Percentiles rank a stretch among this genome's conserved stretches.
Evolutionary conservation across 35 echinoderm and acorn worm species (phyloP).

Genomic region (Ophioderma brevispina): DNA sequence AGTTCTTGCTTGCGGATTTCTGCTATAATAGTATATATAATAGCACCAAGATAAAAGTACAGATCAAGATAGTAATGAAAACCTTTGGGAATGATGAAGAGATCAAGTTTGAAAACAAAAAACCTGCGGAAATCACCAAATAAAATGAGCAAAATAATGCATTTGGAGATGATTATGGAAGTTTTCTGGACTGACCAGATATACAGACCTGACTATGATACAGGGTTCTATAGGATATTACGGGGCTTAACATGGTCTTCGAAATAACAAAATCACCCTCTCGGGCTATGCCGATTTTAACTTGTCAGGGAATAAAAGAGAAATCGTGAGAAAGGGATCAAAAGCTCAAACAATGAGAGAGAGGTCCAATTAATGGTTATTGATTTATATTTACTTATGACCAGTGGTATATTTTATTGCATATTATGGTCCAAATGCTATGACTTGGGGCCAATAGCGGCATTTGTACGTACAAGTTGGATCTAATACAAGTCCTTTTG

Average conservation of each 20-base stretch:
- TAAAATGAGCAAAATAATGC: too few relatives aligned
- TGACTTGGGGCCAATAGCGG: neutral
- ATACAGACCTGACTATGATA: neutral
- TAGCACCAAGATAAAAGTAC: neutral
- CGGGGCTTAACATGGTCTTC: neutral
- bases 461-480: neutral
- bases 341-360: neutral
- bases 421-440: neutral
- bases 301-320: neutral
- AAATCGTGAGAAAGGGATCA: neutral
- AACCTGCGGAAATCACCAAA: too few relatives aligned
- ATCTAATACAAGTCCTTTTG: neutral
- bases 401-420: neutral
- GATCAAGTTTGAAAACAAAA: too few relatives aligned
- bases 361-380: neutral
- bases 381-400: conserved; percentile 3
- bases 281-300: neutral
- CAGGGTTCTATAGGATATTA: neutral
- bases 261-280: neutral
- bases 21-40: neutral
- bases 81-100: too few relatives aligned
- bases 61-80: neutral
- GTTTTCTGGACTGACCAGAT: too few relatives aligned
- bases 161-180: too few relatives aligned
- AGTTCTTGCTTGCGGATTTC: neutral